phyloP scores from a whole-genome alignment of 1,140 invertebrate species.

The Armadillidium nasatum region DNA sequence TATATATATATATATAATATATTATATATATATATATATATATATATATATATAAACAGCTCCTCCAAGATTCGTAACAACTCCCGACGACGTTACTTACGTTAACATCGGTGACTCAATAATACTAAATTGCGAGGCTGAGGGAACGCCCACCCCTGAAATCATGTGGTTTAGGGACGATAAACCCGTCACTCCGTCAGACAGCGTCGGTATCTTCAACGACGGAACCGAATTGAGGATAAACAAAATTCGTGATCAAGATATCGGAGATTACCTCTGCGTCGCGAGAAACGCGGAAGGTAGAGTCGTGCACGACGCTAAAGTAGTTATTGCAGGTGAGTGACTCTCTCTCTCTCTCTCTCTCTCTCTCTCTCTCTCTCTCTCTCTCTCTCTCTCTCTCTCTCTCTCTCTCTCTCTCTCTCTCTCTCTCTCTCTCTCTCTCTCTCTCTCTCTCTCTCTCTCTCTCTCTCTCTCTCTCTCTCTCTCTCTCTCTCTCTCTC shows the following conservation, averaged over 20 bases:
- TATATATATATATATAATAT: too few relatives aligned
- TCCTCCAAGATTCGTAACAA: slow-evolving; percentile 86
- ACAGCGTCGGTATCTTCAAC: slow-evolving; percentile 64
- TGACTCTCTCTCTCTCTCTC: background rate
- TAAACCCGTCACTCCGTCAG: slow-evolving; percentile 33
- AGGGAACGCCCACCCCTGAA: slow-evolving; percentile 69
- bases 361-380: background rate
- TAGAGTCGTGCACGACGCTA: slow-evolving; percentile 79
- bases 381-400: background rate
- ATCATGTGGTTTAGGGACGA: slow-evolving; percentile 64
- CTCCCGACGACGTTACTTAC: slow-evolving; percentile 88
- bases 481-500: too few relatives aligned
- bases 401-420: background rate
- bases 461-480: too few relatives aligned
- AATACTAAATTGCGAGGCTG: slow-evolving; percentile 80
- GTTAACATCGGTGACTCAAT: slow-evolving; percentile 92
- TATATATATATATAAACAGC: slow-evolving; percentile 42
- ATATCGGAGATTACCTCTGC: too few relatives aligned
- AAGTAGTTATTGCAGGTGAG: slow-evolving; percentile 86
- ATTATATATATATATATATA: too few relatives aligned
- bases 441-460: background rate
- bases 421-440: background rate
- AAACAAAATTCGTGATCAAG: slow-evolving; percentile 69
- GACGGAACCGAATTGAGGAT: slow-evolving; percentile 87
- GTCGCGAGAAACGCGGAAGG: slow-evolving; percentile 78